Conservation (phyloP, 2,797 vertebrate genomes). For the Carapus acus region DNA sequence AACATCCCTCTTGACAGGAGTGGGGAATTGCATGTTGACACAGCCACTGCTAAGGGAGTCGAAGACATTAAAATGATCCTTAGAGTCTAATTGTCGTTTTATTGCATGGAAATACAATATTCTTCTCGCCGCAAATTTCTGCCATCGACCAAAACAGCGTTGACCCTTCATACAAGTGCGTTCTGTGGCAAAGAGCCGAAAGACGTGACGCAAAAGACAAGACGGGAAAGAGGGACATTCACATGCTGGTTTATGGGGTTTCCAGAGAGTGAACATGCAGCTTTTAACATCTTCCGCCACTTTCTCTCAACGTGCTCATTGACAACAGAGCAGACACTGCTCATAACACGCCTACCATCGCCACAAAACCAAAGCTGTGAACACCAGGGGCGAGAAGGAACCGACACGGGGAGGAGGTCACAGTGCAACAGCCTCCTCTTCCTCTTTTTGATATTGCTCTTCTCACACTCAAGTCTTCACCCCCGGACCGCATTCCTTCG, state of each 20-base stretch:
- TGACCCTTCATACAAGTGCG: slow-evolving; percentile 23
- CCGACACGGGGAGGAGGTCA: slow-evolving; percentile 30
- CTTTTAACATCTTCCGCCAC: slow-evolving; percentile 54
- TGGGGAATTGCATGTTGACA: slow-evolving; percentile 22
- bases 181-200: slow-evolving; percentile 3
- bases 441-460: slow-evolving; percentile 22
- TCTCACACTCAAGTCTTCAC: slow-evolving; percentile 16
- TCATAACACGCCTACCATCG: slow-evolving; percentile 19
- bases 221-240: slow-evolving; percentile 27
- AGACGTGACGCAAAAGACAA: neutral
- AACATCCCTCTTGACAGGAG: slow-evolving; percentile 46
- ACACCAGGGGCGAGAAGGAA: slow-evolving; percentile 1
- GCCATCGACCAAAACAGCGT: slow-evolving; percentile 7
- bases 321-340: slow-evolving; percentile 36
- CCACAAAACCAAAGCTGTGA: slow-evolving; percentile 14
- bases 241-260: slow-evolving; percentile 49
- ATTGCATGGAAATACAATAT: neutral
- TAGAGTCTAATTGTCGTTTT: neutral
- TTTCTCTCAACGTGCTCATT: slow-evolving; percentile 36
- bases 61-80: no score
- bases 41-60: slow-evolving; percentile 20
- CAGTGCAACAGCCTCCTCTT: slow-evolving; percentile 20
- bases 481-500: slow-evolving; percentile 46
- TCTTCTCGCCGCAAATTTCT: neutral
- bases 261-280: slow-evolving; percentile 61